Percentiles rank a stretch among this genome's conserved stretches.
Conservation (phyloP, 2,888 invertebrate species). For the Lycocerus yunnanus region DNA sequence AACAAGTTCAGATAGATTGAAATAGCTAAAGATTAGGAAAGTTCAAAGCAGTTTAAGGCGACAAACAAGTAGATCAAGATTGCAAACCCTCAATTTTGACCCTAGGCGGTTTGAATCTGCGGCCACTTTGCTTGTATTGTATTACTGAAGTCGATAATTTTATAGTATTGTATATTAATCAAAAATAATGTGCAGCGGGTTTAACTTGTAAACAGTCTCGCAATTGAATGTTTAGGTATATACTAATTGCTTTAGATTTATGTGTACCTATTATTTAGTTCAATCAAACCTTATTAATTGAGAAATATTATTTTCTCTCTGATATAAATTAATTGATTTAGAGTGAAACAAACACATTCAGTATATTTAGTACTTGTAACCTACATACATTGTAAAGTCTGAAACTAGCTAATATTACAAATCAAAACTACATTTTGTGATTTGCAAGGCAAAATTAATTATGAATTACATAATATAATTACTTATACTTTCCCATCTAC, state of each 20-base stretch:
- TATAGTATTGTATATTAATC: not conserved
- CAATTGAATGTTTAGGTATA: not conserved
- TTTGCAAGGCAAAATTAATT: too few species aligned
- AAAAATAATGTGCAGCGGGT: not conserved
- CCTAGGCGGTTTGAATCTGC: constrained; percentile 15
- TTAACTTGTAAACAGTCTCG: not conserved
- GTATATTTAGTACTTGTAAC: not conserved
- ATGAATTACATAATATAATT: too few species aligned
- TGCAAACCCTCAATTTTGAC: constrained; percentile 18
- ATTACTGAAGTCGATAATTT: constrained; percentile 18
- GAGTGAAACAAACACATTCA: not conserved
- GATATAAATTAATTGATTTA: not conserved
- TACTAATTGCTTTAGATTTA: not conserved
- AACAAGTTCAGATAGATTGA: constrained; percentile 7
- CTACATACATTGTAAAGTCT: not conserved
- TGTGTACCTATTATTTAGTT: not conserved
- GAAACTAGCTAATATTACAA: not conserved
- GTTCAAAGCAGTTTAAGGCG: constrained; percentile 15
- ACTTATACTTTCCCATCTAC: too few species aligned
- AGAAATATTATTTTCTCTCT: not conserved
- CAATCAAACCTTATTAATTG: not conserved
- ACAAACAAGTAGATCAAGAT: constrained; percentile 26
- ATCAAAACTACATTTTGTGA: not conserved
- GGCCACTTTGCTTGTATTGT: constrained; percentile 12
- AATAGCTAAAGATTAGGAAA: constrained; percentile 20